Evolutionary conservation across 2,113 vertebrate genomes (phyloP), one percentile per base, ranked within the genome.

Genomic region (Cryptotis parvus): DNA sequence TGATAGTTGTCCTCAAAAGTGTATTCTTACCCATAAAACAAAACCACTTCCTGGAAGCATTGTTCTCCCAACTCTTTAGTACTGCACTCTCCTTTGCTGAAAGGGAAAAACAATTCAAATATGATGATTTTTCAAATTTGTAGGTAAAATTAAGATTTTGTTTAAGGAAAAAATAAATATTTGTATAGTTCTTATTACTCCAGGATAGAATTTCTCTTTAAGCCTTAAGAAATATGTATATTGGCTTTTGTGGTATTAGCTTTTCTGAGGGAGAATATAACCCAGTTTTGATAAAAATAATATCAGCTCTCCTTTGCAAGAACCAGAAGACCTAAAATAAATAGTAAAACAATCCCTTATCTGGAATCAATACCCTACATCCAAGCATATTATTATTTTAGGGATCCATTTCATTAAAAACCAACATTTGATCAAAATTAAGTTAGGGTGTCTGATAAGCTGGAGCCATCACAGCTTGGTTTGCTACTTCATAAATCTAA

Each of bases 351-450:
- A 74, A 76, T 45, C 58, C 74, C 94, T 70, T 78, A 84, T 82
- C 87, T 27, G 16, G n/a, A 92, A 87, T 92, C 84, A 95, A 73
- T n/a, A 89, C 29, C 43, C 39, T 89, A 85, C 65, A 86, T 33
- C 77, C 77, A 92, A 95, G 87, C 65, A 79, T 90, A 95, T 92
- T 94, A 94, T 94, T 97, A 94, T 96, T 81, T 66, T 93, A 93
- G 87, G 87, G 74, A 89, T 90, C 76, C 68, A 92, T 76, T 93
- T 82, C 84, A 82, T 91, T 5, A 49, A 63, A 92, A 83, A 94
- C 75, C 22, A 87, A 69, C 61, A 90, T 70, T 82, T 84, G 80
- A 92, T 92, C 84, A 92, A 93, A 95, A 95, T 96, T 91, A 89
- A 95, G 45, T 95, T 88, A 94, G 63, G 74, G 18, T 43, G 2